phyloP scores from a whole-genome alignment of 2,888 invertebrate species.

The Orthonychiurus folsomi region DNA sequence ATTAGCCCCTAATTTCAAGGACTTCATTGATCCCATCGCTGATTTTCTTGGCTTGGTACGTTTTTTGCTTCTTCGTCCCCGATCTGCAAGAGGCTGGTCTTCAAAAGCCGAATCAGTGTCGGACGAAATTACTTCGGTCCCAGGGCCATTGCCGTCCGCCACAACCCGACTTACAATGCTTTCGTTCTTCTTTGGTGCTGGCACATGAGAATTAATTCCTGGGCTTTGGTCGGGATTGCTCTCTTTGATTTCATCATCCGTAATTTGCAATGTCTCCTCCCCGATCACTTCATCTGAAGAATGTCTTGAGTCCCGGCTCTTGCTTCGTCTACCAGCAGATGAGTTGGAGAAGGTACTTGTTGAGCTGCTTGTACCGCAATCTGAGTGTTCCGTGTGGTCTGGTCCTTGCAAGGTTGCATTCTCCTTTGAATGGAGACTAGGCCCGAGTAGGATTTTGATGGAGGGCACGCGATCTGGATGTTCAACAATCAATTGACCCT shows the following conservation, averaged over 20 bases:
- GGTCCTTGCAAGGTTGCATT: not conserved
- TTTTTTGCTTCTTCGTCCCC: conserved; percentile 3
- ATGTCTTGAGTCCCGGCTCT: conserved; percentile 11
- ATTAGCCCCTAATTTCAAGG: not conserved
- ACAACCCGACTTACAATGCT: too few relatives aligned
- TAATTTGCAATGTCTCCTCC: conserved; percentile 14
- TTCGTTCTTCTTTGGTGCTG: not conserved
- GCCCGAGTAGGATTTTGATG: not conserved
- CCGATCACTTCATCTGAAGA: conserved; percentile 14
- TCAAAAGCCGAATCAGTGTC: conserved; percentile 13
- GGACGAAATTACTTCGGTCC: not conserved
- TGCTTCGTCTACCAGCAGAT: not conserved
- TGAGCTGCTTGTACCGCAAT: not conserved
- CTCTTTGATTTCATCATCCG: not conserved
- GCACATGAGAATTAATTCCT: not conserved
- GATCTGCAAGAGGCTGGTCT: not conserved
- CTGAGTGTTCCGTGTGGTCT: not conserved
- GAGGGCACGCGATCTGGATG: not conserved
- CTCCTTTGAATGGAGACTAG: not conserved
- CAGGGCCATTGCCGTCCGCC: conserved; percentile 7
- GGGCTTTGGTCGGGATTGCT: not conserved
- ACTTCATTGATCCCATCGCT: not conserved
- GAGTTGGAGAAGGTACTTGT: not conserved
- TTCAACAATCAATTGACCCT: not conserved
- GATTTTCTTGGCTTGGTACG: conserved; percentile 6